Conservation (phyloP, 2,888 invertebrate genomes). For the Orthosia cruda region DNA sequence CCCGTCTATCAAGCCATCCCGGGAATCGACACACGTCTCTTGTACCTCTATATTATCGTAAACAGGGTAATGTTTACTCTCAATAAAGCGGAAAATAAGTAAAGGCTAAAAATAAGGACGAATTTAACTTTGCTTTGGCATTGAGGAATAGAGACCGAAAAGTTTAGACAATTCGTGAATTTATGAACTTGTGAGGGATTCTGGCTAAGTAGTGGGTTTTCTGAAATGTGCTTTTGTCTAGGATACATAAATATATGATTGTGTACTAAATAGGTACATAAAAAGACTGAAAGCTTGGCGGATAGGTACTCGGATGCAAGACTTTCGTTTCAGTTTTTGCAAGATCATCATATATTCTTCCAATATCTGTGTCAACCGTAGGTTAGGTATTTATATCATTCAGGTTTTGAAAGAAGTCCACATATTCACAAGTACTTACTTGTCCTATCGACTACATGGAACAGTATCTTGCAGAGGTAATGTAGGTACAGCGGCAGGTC, state of each 20-base stretch:
- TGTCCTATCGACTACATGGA: no score
- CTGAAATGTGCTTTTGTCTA: slow-evolving; percentile 23
- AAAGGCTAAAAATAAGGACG: slow-evolving; percentile 39
- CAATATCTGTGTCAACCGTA: no score
- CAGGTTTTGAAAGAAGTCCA: no score
- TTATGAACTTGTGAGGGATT: slow-evolving; percentile 34
- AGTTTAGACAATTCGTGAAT: slow-evolving; percentile 36
- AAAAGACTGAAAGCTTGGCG: background rate
- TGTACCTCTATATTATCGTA: slow-evolving; percentile 46
- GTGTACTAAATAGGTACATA: no score
- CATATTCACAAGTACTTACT: no score
- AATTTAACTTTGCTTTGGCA: slow-evolving; percentile 39
- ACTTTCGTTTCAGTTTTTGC: no score
- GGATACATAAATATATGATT: background rate
- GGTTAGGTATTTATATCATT: no score
- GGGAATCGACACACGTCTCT: slow-evolving; percentile 50
- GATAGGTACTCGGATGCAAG: no score
- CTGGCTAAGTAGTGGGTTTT: slow-evolving; percentile 17
- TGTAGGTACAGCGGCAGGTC: no score
- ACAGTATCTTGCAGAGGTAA: no score
- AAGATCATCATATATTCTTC: no score
- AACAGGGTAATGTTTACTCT: slow-evolving; percentile 29
- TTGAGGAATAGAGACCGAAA: slow-evolving; percentile 17
- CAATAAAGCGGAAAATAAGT: slow-evolving; percentile 52
- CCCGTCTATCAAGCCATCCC: slow-evolving; percentile 40